Evolutionary conservation across 2,888 invertebrate species (phyloP).

Genomic region (Argynnis bischoffii): DNA sequence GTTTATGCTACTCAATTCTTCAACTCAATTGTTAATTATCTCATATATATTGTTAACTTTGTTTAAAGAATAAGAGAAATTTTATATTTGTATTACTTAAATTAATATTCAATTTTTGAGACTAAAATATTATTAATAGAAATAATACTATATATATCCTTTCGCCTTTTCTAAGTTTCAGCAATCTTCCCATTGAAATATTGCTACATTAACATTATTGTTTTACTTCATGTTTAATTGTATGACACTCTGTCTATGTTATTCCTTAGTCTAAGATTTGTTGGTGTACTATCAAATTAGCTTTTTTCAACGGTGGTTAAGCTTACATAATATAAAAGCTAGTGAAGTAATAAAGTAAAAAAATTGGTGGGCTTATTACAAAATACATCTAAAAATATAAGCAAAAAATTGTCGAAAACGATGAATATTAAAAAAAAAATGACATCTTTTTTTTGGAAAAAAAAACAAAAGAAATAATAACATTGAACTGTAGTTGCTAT

Average conservation of each 20-base stretch:
- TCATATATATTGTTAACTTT: too few species aligned
- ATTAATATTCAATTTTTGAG: too few species aligned
- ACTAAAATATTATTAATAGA: too few species aligned
- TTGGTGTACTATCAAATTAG: background rate
- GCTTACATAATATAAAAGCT: background rate
- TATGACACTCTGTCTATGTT: background rate
- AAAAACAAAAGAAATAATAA: background rate
- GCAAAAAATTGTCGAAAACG: constrained; percentile 7
- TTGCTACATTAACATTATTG: too few species aligned
- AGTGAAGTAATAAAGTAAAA: constrained; percentile 1
- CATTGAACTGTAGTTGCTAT: background rate
- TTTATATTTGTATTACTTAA: too few species aligned
- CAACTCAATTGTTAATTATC: too few species aligned
- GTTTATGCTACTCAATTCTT: too few species aligned
- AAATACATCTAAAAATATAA: background rate
- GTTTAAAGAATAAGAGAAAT: too few species aligned
- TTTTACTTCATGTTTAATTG: background rate
- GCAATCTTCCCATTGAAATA: too few species aligned
- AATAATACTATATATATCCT: too few species aligned
- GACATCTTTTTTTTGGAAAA: background rate
- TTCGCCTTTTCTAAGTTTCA: too few species aligned
- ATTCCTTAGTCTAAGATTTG: background rate
- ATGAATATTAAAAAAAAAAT: background rate
- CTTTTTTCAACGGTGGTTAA: constrained; percentile 10
- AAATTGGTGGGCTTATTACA: constrained; percentile 20